Evolutionary conservation across 1,140 invertebrate species (phyloP), one percentile per base, ranked within the genome.

Genomic region (Polypedilum vanderplanki): DNA sequence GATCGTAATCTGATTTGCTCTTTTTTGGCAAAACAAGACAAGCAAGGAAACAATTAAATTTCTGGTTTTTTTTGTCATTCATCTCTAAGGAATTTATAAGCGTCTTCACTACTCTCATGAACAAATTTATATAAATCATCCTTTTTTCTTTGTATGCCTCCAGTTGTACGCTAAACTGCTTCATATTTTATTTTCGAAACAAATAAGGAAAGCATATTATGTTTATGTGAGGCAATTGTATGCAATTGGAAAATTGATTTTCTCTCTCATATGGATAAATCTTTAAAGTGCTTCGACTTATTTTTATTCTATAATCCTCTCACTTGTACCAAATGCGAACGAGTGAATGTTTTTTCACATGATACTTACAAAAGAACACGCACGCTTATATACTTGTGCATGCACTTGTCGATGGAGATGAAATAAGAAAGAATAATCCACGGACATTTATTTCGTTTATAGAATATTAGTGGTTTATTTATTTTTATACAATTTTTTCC

Each of bases 401-500:
- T n/a, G 46, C 46, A 15, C 15, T n/a, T 57, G n/a, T n/a, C n/a
- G n/a, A n/a, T n/a, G n/a, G n/a, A n/a, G n/a, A n/a, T n/a, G n/a
- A 46, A 3, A 46, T 15, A 8, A 7, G 64, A 67, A 10, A 18
- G 20, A 17, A 70, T 70, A 70, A 70, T 70, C 65, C 65, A 20
- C 65, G 65, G 65, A 18, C 46, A 57, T 57, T 57, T 46, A 46
- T 46, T 46, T 7, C 64, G 64, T 67, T 67, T 70, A 70, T 70
- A 17, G 65, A 70, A 70, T 70, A 70, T 70, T 70, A 70, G 65
- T 70, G 65, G 65, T 70, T 57, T 57, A 57, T 57, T 57, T 57
- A 57, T 57, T 15, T 17, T 18, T 7, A 20, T 18, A 17, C 20
- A 20, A 70, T 70, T 70, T 70, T 18, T 70, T 70, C 18, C 4